These are phyloP conservation scores for Athrips mouffetella DNA, from an alignment of 2,888 invertebrate species.

Conservation along the genomic window DNA sequence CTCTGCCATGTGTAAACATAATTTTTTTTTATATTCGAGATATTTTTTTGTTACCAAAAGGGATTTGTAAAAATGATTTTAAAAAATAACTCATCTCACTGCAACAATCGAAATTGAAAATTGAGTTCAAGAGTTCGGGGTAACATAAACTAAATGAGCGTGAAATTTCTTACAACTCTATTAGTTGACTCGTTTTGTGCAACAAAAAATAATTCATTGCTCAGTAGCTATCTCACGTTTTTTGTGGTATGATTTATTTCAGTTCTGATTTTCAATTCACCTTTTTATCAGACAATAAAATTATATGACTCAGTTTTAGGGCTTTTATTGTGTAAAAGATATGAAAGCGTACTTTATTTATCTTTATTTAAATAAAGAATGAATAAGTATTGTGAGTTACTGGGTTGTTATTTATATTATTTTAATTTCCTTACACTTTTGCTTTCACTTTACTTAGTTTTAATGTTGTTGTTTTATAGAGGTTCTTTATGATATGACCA, in stretches of 20 bases:
- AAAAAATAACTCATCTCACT: no score
- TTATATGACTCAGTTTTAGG: background rate
- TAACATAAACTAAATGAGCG: background rate
- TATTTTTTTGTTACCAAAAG: no score
- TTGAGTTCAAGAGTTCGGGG: background rate
- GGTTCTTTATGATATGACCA: no score
- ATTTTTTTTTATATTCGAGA: no score
- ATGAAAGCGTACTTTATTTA: background rate
- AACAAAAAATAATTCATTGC: conserved; percentile 4
- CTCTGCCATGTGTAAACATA: no score
- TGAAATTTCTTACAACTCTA: background rate
- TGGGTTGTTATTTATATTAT: background rate
- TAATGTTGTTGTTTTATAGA: background rate
- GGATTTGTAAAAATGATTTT: no score
- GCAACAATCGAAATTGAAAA: background rate
- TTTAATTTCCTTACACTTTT: background rate
- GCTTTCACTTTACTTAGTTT: background rate
- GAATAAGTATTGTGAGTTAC: background rate
- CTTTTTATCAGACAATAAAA: no score
- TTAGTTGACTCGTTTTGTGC: background rate
- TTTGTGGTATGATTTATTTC: background rate
- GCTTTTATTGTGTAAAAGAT: background rate
- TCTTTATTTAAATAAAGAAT: background rate
- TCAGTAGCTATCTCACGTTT: background rate
- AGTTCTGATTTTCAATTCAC: background rate